phyloP scores from a whole-genome alignment of 2,888 invertebrate species.

The Tricholauxania praeusta region DNA sequence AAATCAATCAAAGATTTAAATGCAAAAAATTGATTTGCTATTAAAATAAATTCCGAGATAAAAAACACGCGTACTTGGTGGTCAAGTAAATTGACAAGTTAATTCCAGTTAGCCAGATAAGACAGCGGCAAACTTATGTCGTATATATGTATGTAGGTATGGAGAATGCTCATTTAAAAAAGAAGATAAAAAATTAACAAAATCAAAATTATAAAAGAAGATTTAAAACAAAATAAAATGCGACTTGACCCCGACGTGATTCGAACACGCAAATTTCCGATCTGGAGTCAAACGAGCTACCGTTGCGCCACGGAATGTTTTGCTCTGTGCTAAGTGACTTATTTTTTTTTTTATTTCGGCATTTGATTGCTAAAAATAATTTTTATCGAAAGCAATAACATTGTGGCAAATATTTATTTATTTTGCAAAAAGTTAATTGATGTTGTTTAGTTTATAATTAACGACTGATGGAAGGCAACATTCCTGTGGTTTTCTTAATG shows the following conservation, averaged over 20 bases:
- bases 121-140: background rate
- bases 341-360: no score
- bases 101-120: conserved; percentile 18
- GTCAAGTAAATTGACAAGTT: conserved; percentile 33
- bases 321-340: no score
- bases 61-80: conserved; percentile 19
- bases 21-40: conserved; percentile 10
- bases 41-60: background rate
- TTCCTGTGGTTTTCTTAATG: no score
- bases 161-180: background rate
- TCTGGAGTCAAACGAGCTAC: conserved; percentile 66
- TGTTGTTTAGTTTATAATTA: no score
- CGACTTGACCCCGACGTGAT: conserved; percentile 62
- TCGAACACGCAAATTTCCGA: conserved; percentile 65
- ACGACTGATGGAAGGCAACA: no score
- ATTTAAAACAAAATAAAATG: no score
- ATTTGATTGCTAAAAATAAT: no score
- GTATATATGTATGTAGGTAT: background rate
- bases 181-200: background rate
- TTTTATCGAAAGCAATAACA: no score
- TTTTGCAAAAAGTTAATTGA: no score
- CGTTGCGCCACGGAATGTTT: conserved; percentile 61
- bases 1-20: background rate
- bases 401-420: no score
- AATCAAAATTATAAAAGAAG: background rate